A percentile compares a stretch with the other conserved stretches of the same genome.
Evolutionary conservation across 2,113 vertebrate genomes (phyloP).

Genomic region (Spea bombifrons): DNA sequence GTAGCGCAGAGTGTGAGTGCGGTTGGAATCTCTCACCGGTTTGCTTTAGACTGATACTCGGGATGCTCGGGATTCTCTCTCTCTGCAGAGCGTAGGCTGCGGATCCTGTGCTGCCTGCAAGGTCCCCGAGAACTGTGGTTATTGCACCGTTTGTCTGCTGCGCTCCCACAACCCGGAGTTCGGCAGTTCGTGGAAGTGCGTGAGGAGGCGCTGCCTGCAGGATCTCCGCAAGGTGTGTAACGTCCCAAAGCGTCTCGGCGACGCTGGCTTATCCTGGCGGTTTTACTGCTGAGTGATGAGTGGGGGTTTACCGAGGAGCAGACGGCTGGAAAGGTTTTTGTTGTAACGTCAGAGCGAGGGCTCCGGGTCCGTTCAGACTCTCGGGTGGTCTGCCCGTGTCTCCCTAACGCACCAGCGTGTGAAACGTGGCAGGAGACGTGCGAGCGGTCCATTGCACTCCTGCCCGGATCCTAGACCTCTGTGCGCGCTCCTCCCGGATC

Average conservation of each 20-base stretch:
- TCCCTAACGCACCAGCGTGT: too few relatives aligned
- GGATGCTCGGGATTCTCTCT: not conserved
- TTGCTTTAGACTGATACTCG: not conserved
- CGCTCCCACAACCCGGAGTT: slow-evolving; percentile 54
- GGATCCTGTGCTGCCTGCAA: slow-evolving; percentile 60
- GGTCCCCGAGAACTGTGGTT: slow-evolving; percentile 61
- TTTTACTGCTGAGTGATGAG: not conserved
- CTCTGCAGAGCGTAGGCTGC: slow-evolving; percentile 53
- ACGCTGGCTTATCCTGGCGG: slow-evolving; percentile 3
- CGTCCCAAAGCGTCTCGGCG: not conserved
- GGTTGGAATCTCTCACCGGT: too few relatives aligned
- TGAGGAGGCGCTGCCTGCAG: slow-evolving; percentile 61
- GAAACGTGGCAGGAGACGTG: too few relatives aligned
- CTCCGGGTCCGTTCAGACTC: too few relatives aligned
- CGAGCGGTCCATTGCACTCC: too few relatives aligned
- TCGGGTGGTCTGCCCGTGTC: too few relatives aligned
- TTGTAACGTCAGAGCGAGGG: not conserved
- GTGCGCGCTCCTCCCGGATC: too few relatives aligned
- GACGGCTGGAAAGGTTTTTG: not conserved
- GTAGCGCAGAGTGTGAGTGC: too few relatives aligned
- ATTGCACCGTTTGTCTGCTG: slow-evolving; percentile 59
- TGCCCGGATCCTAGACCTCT: too few relatives aligned
- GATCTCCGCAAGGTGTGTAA: slow-evolving; percentile 60
- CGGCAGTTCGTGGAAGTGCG: slow-evolving; percentile 60
- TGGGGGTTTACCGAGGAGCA: not conserved